phyloP scores from a whole-genome alignment of 2,797 vertebrate genomes.

The Cynopterus sphinx region DNA sequence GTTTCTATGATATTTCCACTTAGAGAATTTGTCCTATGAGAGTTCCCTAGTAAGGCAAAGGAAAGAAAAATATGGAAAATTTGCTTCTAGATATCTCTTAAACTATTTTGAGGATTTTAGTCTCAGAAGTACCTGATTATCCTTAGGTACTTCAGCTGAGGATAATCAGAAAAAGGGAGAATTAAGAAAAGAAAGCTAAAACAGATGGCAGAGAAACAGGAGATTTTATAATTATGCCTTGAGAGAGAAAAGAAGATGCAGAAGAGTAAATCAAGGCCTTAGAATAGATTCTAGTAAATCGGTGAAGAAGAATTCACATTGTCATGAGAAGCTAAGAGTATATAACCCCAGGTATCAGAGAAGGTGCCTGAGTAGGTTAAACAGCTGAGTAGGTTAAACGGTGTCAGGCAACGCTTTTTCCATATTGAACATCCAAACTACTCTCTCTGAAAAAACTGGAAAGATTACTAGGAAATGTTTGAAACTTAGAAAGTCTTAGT shows the following conservation, averaged over 20 bases:
- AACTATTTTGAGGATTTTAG: not conserved
- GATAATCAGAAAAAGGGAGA: conserved; percentile 37
- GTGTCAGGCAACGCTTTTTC: not conserved
- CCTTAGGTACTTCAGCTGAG: not conserved
- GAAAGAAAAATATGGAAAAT: conserved; percentile 20
- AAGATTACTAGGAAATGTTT: not conserved
- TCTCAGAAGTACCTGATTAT: not conserved
- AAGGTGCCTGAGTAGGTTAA: not conserved
- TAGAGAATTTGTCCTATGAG: not conserved
- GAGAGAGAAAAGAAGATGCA: not conserved
- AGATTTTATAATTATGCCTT: not conserved
- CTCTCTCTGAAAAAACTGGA: not conserved
- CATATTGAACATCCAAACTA: not conserved
- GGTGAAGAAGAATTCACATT: not conserved
- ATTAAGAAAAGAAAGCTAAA: not conserved
- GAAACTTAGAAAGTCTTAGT: not conserved
- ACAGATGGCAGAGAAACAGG: not conserved
- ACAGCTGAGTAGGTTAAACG: not conserved
- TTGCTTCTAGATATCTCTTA: not conserved
- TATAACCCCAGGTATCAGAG: not conserved
- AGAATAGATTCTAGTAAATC: not conserved
- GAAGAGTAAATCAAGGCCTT: not conserved
- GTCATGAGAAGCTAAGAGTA: not conserved
- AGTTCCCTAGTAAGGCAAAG: not conserved
- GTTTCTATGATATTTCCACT: not conserved